Base-by-base conservation (phyloP, 2,888 invertebrate species). In the Psococerastis gibbosa region DNA sequence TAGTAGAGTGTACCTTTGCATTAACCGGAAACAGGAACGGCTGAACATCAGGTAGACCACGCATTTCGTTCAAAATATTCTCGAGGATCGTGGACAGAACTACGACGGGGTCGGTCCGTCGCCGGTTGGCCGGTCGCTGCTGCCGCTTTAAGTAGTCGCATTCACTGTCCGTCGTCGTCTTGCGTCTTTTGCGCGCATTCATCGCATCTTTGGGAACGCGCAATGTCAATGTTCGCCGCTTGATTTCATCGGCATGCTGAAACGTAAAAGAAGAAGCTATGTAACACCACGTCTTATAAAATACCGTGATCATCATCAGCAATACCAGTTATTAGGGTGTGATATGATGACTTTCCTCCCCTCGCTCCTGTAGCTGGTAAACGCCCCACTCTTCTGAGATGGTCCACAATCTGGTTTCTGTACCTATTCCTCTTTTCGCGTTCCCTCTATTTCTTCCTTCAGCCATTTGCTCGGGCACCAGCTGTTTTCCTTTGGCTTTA, bases 11-110 rank as follows among this genome's bases (percentile, higher is more conserved):
- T 59, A 79, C 80, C 67, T 94, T 95, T 9, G 78, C 75, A 64
- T 87, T 95, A 22, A 98, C 97, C 2, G 97, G 94, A 55, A 85
- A 81, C 52, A 92, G 66, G 63, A 98, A 97, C 0, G 87, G 87
- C 52, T 85, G 82, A 9, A 89, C 88, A 57, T 94, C 91, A 0
- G 88, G 87, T 59, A 95, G 62, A 54, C 83, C 83, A 35, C 94
- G 69, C 73, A 98, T 78, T 57, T 95, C 88, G 56, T 88, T 92
- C 8, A 94, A 65, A 45, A 97, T 89, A 44, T 76, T 76, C 57
- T 97, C 95, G 34, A 95, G 65, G 50, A 94, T 76, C 0, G 88
- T 84, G 0, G 91, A 87, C 44, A 97, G 64, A 0, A 95, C 92
- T 11, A 98, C 94, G 1, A 94, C 77, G 0, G 98, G 98, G 65